phyloP scores from a whole-genome alignment of 2,888 invertebrate species.

The Tillus elongatus region DNA sequence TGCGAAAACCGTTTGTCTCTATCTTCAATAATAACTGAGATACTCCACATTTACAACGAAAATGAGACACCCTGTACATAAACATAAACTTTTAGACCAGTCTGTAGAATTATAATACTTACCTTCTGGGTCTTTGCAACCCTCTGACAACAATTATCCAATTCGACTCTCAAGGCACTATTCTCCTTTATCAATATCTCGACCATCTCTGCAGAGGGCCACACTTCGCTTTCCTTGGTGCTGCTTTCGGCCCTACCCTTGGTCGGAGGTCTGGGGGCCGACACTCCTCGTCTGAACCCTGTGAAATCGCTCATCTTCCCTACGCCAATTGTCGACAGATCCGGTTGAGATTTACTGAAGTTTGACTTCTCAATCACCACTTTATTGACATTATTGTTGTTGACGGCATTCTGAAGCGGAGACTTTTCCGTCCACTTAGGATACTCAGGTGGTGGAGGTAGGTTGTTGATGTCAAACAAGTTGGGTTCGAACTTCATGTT shows the following conservation, averaged over 20 bases:
- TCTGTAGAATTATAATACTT: too few species aligned
- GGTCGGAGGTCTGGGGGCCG: slow-evolving; percentile 46
- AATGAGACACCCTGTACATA: too few species aligned
- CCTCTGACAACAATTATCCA: slow-evolving; percentile 73
- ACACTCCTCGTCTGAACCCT: slow-evolving; percentile 36
- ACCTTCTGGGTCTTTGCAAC: slow-evolving; percentile 82
- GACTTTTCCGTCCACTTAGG: slow-evolving; percentile 38
- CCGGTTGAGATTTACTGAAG: slow-evolving; percentile 74
- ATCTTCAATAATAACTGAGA: too few species aligned
- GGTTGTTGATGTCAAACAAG: slow-evolving; percentile 28
- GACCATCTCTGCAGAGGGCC: slow-evolving; percentile 63
- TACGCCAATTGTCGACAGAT: slow-evolving; percentile 53
- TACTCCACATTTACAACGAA: too few species aligned
- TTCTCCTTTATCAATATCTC: slow-evolving; percentile 79
- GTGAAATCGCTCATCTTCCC: slow-evolving; percentile 28
- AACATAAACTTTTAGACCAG: too few species aligned
- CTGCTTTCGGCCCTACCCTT: slow-evolving; percentile 51
- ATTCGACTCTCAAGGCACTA: slow-evolving; percentile 69
- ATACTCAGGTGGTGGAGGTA: slow-evolving; percentile 40
- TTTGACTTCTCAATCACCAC: slow-evolving; percentile 47
- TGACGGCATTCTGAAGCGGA: slow-evolving; percentile 30
- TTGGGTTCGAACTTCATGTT: slow-evolving; percentile 2
- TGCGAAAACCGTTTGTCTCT: too few species aligned
- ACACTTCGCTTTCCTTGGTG: slow-evolving; percentile 49
- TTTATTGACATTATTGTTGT: slow-evolving; percentile 42